Base-by-base conservation (phyloP, 1,140 invertebrate species). In the Homalodisca vitripennis region DNA sequence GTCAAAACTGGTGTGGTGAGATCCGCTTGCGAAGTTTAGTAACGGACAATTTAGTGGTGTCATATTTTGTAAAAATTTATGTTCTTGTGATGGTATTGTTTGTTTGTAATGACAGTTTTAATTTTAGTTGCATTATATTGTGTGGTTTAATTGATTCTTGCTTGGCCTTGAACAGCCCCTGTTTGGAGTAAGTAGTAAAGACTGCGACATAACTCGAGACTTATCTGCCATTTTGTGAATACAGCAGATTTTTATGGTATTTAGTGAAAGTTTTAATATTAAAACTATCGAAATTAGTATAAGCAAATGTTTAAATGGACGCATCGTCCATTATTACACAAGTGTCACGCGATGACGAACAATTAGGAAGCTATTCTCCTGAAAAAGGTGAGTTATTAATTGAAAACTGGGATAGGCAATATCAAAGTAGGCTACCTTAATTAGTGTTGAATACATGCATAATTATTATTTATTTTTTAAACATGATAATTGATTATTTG, bases 301-400 rank as follows among this genome's bases (percentile, higher is more conserved):
- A 57, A 85, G 82, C 87, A 85, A 87, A 89, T 89, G 87, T 87
- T 88, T 91, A 89, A 90, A 97, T 96, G 94, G 94, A 96, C 92
- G 92, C 92, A 89, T 92, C 94, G 91, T 96, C 93, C 89, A 96
- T 97, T 88, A 96, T 96, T 84, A 95, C 93, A 84, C 94, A 96
- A 89, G 94, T 95, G 86, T 93, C 90, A 85, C 89, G 93, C 84
- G 94, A 97, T 90, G 94, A 96, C 87, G 93, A 96, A 86, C 91
- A 92, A 86, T 88, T 93, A 83, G 93, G 92, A 85, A 93, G 88
- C 86, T 91, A 91, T 86, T 86, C 89, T 81, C 87, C 89, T 83
- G 92, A 94, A 83, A 94, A 93, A 93, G 92, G 93, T 95, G 88
- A n/a, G n/a, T n/a, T n/a, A n/a, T n/a, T n/a, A n/a, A n/a, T n/a